These are phyloP conservation scores for Endomychus coccineus DNA, from an alignment of 2,888 invertebrate species.

Conservation along the genomic window DNA sequence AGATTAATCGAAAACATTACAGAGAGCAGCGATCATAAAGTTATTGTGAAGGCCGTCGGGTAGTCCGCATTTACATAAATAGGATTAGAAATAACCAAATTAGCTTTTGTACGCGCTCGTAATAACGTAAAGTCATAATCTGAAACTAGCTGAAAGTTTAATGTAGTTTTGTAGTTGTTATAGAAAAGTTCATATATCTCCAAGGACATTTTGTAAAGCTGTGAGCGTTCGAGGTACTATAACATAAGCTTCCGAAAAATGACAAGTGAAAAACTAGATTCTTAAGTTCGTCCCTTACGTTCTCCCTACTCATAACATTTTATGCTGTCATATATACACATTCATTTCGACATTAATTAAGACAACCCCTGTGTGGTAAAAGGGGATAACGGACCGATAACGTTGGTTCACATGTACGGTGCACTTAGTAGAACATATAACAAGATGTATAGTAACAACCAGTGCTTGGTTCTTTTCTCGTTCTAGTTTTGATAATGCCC, in stretches of 20 bases:
- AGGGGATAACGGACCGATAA: too few species aligned
- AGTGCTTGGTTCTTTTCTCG: too few species aligned
- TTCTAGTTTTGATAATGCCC: too few species aligned
- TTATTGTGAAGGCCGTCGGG: too few species aligned
- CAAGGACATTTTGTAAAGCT: constrained; percentile 1
- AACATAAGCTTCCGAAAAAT: constrained; percentile 20
- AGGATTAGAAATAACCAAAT: too few species aligned
- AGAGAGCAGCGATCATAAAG: too few species aligned
- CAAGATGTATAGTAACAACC: too few species aligned
- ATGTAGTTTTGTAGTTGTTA: constrained; percentile 6
- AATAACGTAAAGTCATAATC: constrained; percentile 1
- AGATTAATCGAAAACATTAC: too few species aligned
- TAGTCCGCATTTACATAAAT: too few species aligned
- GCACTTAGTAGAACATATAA: too few species aligned
- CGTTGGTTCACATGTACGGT: too few species aligned
- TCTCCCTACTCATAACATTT: constrained; percentile 18
- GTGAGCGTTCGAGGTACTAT: constrained; percentile 8
- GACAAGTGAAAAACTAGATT: constrained; percentile 21
- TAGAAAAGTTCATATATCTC: constrained; percentile 1
- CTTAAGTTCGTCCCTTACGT: constrained; percentile 15
- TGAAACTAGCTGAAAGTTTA: not conserved
- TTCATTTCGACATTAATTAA: constrained; percentile 24
- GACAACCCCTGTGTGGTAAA: constrained; percentile 15
- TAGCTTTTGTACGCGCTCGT: too few species aligned
- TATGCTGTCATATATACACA: constrained; percentile 22